phyloP scores from a whole-genome alignment of 2,888 invertebrate species.

The Sesamia inferens region DNA sequence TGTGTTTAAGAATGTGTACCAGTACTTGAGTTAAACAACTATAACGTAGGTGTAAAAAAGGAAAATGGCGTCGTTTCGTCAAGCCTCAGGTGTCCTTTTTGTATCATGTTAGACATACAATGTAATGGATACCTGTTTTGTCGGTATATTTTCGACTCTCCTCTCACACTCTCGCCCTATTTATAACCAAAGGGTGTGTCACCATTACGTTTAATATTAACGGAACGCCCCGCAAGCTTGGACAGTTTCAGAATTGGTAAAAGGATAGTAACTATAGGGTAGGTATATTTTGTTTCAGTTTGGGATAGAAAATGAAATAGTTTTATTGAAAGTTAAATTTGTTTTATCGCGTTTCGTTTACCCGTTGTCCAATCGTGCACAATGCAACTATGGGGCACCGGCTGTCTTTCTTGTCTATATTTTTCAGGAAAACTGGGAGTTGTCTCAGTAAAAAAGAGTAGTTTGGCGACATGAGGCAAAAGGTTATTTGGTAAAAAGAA shows the following conservation, averaged over 20 bases:
- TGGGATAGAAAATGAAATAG: constrained; percentile 43
- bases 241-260: constrained; percentile 60
- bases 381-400: constrained; percentile 31
- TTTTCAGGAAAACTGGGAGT: constrained; percentile 39
- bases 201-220: constrained; percentile 66
- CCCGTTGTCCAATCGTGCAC: constrained; percentile 36
- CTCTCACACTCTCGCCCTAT: constrained; percentile 52
- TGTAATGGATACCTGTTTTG: constrained; percentile 71
- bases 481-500: constrained; percentile 69
- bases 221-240: constrained; percentile 51
- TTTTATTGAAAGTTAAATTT: constrained; percentile 60
- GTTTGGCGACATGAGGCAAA: constrained; percentile 50
- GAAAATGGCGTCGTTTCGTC: constrained; percentile 63
- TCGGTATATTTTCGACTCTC: constrained; percentile 30
- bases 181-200: constrained; percentile 61
- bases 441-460: constrained; percentile 33
- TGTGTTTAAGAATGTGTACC: constrained; percentile 72
- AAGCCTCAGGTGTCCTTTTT: constrained; percentile 77
- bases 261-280: constrained; percentile 45
- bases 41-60: constrained; percentile 63
- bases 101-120: constrained; percentile 68
- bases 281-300: constrained; percentile 48
- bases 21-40: constrained; percentile 59
- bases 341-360: constrained; percentile 47
- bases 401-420: constrained; percentile 27